Evolutionary conservation across 1,140 invertebrate species (phyloP), one percentile per base, ranked within the genome.

Genomic region (Bombus waltoni): DNA sequence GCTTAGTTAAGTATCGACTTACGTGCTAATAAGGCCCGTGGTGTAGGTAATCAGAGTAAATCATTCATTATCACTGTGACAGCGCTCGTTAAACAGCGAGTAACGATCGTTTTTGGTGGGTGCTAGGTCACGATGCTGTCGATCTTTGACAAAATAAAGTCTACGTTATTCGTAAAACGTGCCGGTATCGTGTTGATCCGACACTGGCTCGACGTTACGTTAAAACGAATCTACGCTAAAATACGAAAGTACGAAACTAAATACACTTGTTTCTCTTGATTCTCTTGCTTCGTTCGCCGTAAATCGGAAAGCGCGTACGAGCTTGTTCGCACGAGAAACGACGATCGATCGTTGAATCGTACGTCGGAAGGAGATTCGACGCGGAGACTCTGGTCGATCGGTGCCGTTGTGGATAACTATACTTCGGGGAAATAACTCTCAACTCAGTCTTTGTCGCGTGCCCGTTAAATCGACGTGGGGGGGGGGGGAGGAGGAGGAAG

Each of bases 1-100:
- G n/a, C 70, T 83, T 77, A 75, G 57, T 72, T 85, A 91, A 90
- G 87, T 89, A 90, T 90, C 73, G 76, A 88, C 89, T 94, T 94
- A 94, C 62, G 74, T 68, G 79, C 92, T 94, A 94, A 84, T 94
- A 94, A 94, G 93, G 93, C 93, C 92, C 88, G 84, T 90, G 79
- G 70, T 91, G 86, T 81, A 89, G 76, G 76, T 91, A 89, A 90
- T 93, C 47, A 65, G 68, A 90, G 84, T 92, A 90, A 88, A 71
- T 91, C 75, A 87, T 86, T 85, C 53, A 62, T 92, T 92, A 92
- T 93, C 88, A 91, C 86, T 87, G 70, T 40, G 70, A 88, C 70
- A 76, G 70, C 72, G 53, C 47, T 38, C 53, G 44, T 57, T 62
- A 22, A 82, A 73, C 25, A 73, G 80, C 66, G 62, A 38, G 22